Base-by-base conservation (phyloP, 2,888 invertebrate species). In the Cordilura impudica region DNA sequence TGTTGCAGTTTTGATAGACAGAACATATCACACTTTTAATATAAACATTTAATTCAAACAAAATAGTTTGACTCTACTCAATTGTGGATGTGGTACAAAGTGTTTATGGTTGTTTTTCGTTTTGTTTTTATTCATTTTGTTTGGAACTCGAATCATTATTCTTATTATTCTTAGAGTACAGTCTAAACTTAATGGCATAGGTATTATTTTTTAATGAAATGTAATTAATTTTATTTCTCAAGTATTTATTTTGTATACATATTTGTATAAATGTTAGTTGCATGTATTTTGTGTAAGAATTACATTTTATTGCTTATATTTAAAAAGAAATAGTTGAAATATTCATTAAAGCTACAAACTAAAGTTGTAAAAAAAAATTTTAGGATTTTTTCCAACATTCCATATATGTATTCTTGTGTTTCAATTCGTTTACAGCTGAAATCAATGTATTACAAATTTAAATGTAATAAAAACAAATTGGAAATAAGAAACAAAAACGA, bases 391-490 rank as follows among this genome's bases (percentile, higher is more conserved):
- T 2, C 6, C 26, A 26, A 39, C 1, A 39, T 39, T 12, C 35
- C 12, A 39, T n/a, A 39, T 35, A 39, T 39, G 35, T n/a, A 39
- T 39, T 4, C 12, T 12, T 23, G 23, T 51, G 26, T 26, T 49
- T 60, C 43, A 60, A 74, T 86, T 85, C 84, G 84, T 85, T 86
- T 85, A 80, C 85, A 82, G 84, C 84, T 82, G 76, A 69, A 81
- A 54, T 70, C 70, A 73, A 76, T 78, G 69, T 66, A 76, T 78
- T 66, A 54, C 78, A 78, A 74, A 70, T 70, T 76, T 58, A 63
- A 76, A 70, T 53, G 39, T 29, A 51, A 65, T 39, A 43, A 35
- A 70, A 39, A 70, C 43, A 65, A 47, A 65, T 56, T 31, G 47
- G 39, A 65, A 39, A 51, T 35, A 65, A 35, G 35, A 29, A 51